Percentiles rank a stretch among this genome's conserved stretches.
phyloP scores from a whole-genome alignment of 2,797 vertebrate species.

The Setipinna tenuifilis region DNA sequence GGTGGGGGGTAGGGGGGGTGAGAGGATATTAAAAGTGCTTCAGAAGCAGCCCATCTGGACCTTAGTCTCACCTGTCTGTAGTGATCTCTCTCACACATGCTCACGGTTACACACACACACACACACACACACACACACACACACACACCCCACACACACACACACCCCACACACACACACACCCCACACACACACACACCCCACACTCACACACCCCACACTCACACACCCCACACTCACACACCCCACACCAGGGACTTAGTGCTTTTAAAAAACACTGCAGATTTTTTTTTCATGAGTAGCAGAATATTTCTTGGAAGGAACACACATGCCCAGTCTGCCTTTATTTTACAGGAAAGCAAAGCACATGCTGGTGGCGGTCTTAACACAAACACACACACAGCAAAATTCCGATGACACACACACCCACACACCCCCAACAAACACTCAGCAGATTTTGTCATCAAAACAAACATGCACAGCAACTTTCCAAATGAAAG shows the following conservation, averaged over 20 bases:
- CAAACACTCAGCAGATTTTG: constrained; percentile 18
- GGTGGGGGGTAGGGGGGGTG: neutral
- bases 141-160: neutral
- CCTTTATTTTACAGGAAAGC: constrained; percentile 7
- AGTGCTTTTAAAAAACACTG: too few species aligned
- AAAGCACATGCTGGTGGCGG: neutral
- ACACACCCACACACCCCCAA: constrained; percentile 47
- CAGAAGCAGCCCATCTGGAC: constrained; percentile 3
- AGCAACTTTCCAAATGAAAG: neutral
- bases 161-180: too few species aligned
- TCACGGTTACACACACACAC: neutral
- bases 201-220: too few species aligned
- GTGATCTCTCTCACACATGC: neutral
- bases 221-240: too few species aligned
- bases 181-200: too few species aligned
- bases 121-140: neutral
- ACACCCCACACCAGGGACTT: too few species aligned
- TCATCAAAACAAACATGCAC: neutral
- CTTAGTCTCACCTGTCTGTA: neutral
- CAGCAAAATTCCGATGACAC: neutral
- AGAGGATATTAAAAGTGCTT: neutral
- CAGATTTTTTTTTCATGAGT: too few species aligned
- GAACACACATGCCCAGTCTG: neutral
- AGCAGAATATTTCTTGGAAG: too few species aligned
- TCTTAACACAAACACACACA: neutral